Evolutionary conservation across 2,888 invertebrate genomes (phyloP).

Genomic region (Camptogramma bilineatum): DNA sequence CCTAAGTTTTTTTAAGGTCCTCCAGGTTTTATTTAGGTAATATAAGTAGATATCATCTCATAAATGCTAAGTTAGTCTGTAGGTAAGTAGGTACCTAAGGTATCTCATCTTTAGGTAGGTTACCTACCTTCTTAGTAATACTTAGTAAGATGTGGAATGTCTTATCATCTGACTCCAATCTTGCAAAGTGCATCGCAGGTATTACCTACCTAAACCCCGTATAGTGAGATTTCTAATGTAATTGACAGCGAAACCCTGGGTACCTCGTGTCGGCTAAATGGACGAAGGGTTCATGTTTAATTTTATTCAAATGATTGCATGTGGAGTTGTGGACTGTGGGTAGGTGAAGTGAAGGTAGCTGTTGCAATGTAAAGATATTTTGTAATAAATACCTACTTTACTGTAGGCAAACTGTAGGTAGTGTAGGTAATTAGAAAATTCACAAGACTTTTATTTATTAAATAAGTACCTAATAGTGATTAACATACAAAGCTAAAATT

Average conservation of each 20-base stretch:
- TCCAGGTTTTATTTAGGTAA: too few species aligned
- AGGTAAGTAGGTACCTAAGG: too few species aligned
- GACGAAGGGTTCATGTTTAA: slow-evolving; percentile 45
- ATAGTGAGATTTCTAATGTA: slow-evolving; percentile 76
- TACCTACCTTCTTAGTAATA: too few species aligned
- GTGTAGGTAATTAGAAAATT: too few species aligned
- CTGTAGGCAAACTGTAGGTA: too few species aligned
- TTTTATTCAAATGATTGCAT: slow-evolving; percentile 45
- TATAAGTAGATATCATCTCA: neutral
- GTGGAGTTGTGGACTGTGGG: too few species aligned
- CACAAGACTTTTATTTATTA: too few species aligned
- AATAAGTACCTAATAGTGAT: too few species aligned
- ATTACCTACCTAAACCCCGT: slow-evolving; percentile 55
- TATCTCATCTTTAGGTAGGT: too few species aligned
- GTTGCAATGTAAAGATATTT: slow-evolving; percentile 2
- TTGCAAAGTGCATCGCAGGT: slow-evolving; percentile 55
- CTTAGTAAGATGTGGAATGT: slow-evolving; percentile 21
- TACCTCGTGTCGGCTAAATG: slow-evolving; percentile 29
- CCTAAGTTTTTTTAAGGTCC: too few species aligned
- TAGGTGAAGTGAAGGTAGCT: neutral
- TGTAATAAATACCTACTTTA: too few species aligned
- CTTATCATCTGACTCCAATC: slow-evolving; percentile 29
- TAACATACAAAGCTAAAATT: too few species aligned
- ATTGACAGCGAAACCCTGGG: slow-evolving; percentile 70
- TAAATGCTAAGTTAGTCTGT: neutral